Evolutionary conservation across 2,888 invertebrate genomes (phyloP).

Genomic region (Pandemis corylana): DNA sequence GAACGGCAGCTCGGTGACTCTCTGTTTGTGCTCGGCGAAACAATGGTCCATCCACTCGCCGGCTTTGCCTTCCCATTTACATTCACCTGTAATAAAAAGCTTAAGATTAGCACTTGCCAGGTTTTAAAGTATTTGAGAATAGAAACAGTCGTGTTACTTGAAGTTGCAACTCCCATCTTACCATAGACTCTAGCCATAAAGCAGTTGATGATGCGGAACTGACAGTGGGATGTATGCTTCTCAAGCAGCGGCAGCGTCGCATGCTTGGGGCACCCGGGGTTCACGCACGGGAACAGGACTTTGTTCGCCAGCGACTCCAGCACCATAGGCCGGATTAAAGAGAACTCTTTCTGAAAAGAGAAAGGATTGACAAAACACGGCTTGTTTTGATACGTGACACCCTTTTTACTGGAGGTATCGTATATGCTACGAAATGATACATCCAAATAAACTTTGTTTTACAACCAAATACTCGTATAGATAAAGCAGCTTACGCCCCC

Average conservation of each 20-base stretch:
- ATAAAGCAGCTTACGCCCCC: no score
- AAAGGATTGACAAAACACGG: neutral
- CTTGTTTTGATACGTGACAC: neutral
- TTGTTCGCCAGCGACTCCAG: slow-evolving; percentile 86
- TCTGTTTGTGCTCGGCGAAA: slow-evolving; percentile 79
- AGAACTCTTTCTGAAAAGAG: slow-evolving; percentile 82
- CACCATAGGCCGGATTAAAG: slow-evolving; percentile 80
- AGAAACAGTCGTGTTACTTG: neutral
- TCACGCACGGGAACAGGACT: slow-evolving; percentile 85
- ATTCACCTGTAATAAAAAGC: slow-evolving; percentile 67
- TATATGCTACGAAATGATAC: no score
- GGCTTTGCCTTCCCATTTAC: slow-evolving; percentile 85
- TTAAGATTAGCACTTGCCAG: no score
- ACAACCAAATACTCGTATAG: no score
- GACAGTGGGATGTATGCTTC: slow-evolving; percentile 80
- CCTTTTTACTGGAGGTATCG: no score
- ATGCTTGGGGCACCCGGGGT: slow-evolving; percentile 84
- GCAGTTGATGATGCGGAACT: slow-evolving; percentile 76
- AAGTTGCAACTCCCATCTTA: slow-evolving; percentile 49
- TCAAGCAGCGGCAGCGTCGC: slow-evolving; percentile 80
- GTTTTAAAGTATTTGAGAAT: no score
- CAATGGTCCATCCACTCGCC: slow-evolving; percentile 87
- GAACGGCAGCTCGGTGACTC: slow-evolving; percentile 80
- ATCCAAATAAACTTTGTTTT: no score
- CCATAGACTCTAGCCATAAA: slow-evolving; percentile 83